Evolutionary conservation across 2,888 invertebrate genomes (phyloP).

Genomic region (Cylindroiulus punctatus): DNA sequence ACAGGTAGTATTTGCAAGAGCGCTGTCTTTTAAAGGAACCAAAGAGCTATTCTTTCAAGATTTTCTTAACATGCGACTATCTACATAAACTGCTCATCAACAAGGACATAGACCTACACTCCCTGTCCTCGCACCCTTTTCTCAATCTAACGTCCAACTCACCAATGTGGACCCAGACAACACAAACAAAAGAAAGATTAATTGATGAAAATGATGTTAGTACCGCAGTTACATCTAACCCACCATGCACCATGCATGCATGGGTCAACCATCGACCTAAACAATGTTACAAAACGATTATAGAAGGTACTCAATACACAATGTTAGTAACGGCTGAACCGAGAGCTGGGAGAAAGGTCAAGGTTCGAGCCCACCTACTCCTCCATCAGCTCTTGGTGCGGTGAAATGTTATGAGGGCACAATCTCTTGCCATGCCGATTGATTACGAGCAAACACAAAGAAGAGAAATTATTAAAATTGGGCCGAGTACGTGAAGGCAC

Average conservation of each 20-base stretch:
- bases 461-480: neutral
- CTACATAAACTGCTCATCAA: neutral
- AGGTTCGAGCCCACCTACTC: neutral
- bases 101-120: neutral
- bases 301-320: neutral
- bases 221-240: neutral
- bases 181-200: neutral
- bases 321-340: neutral
- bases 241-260: conserved; percentile 6
- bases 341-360: neutral
- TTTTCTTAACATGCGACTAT: neutral
- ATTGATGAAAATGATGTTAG: neutral
- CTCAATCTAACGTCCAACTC: neutral
- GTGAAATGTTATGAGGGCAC: neutral
- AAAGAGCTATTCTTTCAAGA: neutral
- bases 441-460: neutral
- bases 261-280: neutral
- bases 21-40: neutral
- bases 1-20: neutral
- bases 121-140: conserved; percentile 34
- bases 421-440: neutral
- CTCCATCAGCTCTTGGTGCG: neutral
- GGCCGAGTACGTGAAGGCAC: neutral
- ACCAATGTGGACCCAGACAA: neutral
- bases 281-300: neutral